phyloP scores from a whole-genome alignment of 2,888 invertebrate genomes.

The Kryphioiulus occultus region DNA sequence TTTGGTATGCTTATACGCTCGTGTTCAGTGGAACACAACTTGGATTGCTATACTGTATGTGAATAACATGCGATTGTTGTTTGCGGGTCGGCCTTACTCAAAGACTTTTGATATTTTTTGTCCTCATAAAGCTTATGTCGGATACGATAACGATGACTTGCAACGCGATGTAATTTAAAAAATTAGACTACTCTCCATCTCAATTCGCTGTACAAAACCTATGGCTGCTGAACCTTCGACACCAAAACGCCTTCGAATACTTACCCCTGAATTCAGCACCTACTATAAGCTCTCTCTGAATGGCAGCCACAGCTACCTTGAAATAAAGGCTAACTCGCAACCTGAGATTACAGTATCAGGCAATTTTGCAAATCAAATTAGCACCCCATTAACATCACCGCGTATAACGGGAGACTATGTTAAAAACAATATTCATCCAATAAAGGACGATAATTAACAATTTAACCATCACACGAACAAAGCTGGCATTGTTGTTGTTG shows the following conservation, averaged over 20 bases:
- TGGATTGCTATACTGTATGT: neutral
- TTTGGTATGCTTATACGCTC: too few species aligned
- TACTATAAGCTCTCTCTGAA: neutral
- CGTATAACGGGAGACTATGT: neutral
- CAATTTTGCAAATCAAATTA: neutral
- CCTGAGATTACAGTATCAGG: neutral
- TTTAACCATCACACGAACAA: neutral
- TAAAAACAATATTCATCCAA: neutral
- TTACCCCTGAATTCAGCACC: neutral
- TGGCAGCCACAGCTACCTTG: neutral
- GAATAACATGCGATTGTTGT: neutral
- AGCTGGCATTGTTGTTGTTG: neutral
- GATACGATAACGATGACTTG: neutral
- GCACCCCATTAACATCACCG: neutral
- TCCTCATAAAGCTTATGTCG: neutral
- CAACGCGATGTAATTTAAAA: conserved; percentile 10
- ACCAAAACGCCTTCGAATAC: neutral
- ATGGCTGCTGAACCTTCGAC: neutral
- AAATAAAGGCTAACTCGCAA: neutral
- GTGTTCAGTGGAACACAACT: neutral
- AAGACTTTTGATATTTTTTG: neutral
- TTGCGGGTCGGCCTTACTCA: neutral
- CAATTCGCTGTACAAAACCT: neutral
- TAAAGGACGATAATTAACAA: neutral
- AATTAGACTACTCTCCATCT: neutral